phyloP scores from a whole-genome alignment of 2,888 invertebrate species.

The Eupithecia insigniata region DNA sequence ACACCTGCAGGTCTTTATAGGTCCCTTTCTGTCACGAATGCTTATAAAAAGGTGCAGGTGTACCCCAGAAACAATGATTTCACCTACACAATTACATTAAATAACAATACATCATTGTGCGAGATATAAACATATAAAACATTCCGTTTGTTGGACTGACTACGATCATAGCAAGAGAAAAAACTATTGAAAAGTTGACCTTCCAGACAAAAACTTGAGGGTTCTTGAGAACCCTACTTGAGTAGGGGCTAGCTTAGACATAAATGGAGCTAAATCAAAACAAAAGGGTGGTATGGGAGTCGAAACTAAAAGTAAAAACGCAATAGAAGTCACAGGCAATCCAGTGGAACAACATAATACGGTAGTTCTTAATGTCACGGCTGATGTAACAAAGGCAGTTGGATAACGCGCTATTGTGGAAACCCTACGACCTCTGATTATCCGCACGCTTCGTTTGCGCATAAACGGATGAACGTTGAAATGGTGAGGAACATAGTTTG shows the following conservation, averaged over 20 bases:
- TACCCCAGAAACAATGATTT: constrained; percentile 25
- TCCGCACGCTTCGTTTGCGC: constrained; percentile 36
- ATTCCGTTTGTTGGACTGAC: neutral
- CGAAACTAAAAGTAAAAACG: neutral
- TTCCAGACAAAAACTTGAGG: neutral
- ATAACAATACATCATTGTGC: constrained; percentile 53
- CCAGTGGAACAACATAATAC: constrained; percentile 46
- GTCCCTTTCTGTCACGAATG: constrained; percentile 12
- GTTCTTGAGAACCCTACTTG: neutral
- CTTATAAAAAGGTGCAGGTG: constrained; percentile 22
- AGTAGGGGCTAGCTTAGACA: neutral
- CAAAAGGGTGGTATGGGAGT: neutral
- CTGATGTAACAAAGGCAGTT: constrained; percentile 67
- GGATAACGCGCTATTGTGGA: constrained; percentile 63
- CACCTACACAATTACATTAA: constrained; percentile 51
- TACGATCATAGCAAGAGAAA: neutral
- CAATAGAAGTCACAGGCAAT: neutral
- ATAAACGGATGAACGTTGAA: constrained; percentile 26
- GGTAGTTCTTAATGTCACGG: constrained; percentile 64
- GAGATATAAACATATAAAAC: neutral
- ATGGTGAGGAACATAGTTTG: neutral
- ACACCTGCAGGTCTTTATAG: constrained; percentile 7
- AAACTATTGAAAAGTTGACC: neutral
- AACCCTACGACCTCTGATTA: constrained; percentile 59
- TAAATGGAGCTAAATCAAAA: neutral